These are phyloP conservation scores for Nemapogon koenigi DNA, from an alignment of 2,888 invertebrate genomes.

Conservation along the genomic window DNA sequence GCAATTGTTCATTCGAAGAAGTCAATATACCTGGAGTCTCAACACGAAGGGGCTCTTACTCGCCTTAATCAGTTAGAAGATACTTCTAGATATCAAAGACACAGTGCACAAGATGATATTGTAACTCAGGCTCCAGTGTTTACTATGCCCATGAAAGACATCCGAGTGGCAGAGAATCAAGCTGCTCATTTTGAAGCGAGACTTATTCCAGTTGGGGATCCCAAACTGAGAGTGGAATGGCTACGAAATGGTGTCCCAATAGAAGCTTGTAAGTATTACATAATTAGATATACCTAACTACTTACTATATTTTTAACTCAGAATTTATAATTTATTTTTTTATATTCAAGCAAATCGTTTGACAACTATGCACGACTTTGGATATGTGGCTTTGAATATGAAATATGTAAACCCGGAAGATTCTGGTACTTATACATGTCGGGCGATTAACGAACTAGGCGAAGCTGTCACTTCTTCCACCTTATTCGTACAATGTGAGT, in stretches of 20 bases:
- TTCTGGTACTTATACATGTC: slow-evolving; percentile 95
- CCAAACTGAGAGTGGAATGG: slow-evolving; percentile 93
- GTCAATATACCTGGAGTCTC: slow-evolving; percentile 86
- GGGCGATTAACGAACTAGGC: slow-evolving; percentile 90
- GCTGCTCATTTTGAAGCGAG: slow-evolving; percentile 94
- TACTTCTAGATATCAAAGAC: slow-evolving; percentile 74
- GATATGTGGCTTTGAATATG: slow-evolving; percentile 94
- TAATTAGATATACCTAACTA: neutral
- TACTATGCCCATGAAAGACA: slow-evolving; percentile 88
- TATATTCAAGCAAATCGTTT: slow-evolving; percentile 77
- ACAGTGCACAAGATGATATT: slow-evolving; percentile 77
- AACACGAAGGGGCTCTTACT: slow-evolving; percentile 85
- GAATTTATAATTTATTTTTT: neutral
- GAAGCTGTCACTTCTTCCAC: slow-evolving; percentile 95
- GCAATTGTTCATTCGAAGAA: slow-evolving; percentile 84
- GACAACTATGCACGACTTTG: slow-evolving; percentile 97
- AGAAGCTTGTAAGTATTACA: slow-evolving; percentile 76
- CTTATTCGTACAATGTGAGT: slow-evolving; percentile 84
- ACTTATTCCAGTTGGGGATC: slow-evolving; percentile 92
- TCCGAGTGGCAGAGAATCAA: slow-evolving; percentile 87
- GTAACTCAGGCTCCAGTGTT: slow-evolving; percentile 91
- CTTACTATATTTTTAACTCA: neutral
- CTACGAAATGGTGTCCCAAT: slow-evolving; percentile 89
- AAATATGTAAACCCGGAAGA: slow-evolving; percentile 95
- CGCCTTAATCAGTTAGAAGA: slow-evolving; percentile 85